Evolutionary conservation across 2,113 vertebrate genomes (phyloP).

Genomic region (Ondatra zibethicus): DNA sequence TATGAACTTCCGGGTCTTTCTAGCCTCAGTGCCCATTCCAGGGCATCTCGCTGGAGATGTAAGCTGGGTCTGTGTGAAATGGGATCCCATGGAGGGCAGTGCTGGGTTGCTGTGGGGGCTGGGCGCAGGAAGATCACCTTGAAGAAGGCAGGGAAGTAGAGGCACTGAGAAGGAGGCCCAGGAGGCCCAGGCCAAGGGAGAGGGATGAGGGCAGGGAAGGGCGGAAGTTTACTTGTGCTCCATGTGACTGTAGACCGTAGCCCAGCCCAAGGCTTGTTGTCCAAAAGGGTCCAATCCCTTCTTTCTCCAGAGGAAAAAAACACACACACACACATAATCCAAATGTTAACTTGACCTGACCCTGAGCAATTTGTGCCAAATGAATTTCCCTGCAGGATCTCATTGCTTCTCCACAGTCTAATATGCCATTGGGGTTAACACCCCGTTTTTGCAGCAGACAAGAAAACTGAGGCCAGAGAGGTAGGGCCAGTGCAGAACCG

Average conservation of each 20-base stretch:
- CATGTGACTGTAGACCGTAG: background rate
- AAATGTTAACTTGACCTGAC: background rate
- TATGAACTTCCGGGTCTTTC: background rate
- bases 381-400: background rate
- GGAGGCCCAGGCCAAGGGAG: background rate
- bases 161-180: background rate
- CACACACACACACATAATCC: no score
- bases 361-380: background rate
- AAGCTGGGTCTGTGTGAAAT: no score
- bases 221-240: accelerated
- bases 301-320: background rate
- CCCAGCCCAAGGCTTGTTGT: background rate
- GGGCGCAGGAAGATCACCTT: background rate
- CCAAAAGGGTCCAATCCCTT: background rate
- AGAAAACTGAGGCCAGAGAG: background rate
- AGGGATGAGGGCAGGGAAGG: background rate
- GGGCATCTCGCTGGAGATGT: background rate
- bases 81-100: background rate
- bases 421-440: background rate
- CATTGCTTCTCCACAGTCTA: background rate
- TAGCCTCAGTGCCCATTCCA: background rate
- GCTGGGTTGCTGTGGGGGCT: background rate
- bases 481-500: background rate
- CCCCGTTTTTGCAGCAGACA: background rate
- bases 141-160: background rate